Base-by-base conservation (phyloP, 2,888 invertebrate species). In the Acleris laterana region DNA sequence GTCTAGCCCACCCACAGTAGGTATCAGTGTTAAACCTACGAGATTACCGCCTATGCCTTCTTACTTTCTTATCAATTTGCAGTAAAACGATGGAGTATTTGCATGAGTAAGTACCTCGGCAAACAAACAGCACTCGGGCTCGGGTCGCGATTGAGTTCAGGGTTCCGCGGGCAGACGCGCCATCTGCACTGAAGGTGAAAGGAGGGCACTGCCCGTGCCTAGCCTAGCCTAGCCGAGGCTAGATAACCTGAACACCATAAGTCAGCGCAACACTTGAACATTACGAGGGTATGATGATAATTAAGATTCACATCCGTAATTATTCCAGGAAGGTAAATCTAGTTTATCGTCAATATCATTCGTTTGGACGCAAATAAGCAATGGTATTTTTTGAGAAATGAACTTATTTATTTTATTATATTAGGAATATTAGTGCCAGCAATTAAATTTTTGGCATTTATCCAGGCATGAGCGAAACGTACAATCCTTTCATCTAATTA, bases 161-260 rank as follows among this genome's bases (percentile, higher is more conserved):
- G 82, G 81, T 74, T 77, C 72, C 74, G 67, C 68, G 74, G 74
- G 74, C 75, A 69, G 71, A 67, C 65, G 68, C 68, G 52, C 69
- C 67, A 64, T 63, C 61, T 63, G 58, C 69, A 68, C 63, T 65
- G 69, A 82, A 81, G 84, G 85, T 82, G 81, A 87, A 84, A 82
- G 81, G 83, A 85, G 86, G 83, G 78, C 84, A 82, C 76, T 82
- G 82, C 80, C 84, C 82, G 69, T 81, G 82, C 81, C 83, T 82
- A 69, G 69, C 81, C 83, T 82, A 69, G 69, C 66, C 50, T 38
- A 50, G 48, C 46, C 60, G 19, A 74, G 73, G 71, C 64, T 38
- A 38, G 38, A 71, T 63, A 50, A 56, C 56, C 28, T 17, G 25
- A 51, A 62, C 46, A 38, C 25, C 56, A 57, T 59, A 46, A 50